A percentile compares a stretch with the other conserved stretches of the same genome.
phyloP scores from a whole-genome alignment of 2,113 vertebrate genomes.

The Cheilinus undulatus region DNA sequence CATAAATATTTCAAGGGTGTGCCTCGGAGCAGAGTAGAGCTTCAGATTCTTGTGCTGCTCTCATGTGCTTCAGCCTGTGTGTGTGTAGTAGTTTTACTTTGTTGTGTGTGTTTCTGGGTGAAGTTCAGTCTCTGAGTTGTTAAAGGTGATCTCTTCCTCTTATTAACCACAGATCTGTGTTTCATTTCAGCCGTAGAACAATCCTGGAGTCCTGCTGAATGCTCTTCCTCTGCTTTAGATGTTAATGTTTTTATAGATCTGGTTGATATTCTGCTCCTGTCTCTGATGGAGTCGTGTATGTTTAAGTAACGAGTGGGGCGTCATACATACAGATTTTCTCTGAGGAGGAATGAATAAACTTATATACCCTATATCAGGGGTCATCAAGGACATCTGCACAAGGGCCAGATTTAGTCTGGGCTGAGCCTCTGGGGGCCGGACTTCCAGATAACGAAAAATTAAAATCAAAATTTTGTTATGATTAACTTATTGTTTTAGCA shows the following conservation, averaged over 20 bases:
- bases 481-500: too few relatives aligned
- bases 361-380: too few relatives aligned
- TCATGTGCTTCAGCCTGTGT: conserved; percentile 33
- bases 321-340: conserved; percentile 47
- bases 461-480: too few relatives aligned
- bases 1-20: conserved; percentile 78
- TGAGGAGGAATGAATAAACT: too few relatives aligned
- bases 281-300: conserved; percentile 54
- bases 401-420: too few relatives aligned
- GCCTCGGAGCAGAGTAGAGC: conserved; percentile 58
- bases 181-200: conserved; percentile 31
- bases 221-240: not conserved
- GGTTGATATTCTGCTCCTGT: conserved; percentile 47
- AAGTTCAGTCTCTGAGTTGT: too few relatives aligned
- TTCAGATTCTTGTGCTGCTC: conserved; percentile 53
- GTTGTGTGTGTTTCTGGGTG: conserved; percentile 18
- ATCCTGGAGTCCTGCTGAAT: conserved; percentile 11
- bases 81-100: conserved; percentile 34
- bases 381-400: too few relatives aligned
- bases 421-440: too few relatives aligned
- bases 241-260: not conserved
- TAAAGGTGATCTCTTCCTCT: conserved; percentile 30
- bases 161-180: conserved; percentile 20
- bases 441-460: too few relatives aligned
- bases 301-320: conserved; percentile 49